A percentile compares a stretch with the other conserved stretches of the same genome.
phyloP scores from a whole-genome alignment of 1,140 invertebrate species.

The Temnothorax curvispinosus region DNA sequence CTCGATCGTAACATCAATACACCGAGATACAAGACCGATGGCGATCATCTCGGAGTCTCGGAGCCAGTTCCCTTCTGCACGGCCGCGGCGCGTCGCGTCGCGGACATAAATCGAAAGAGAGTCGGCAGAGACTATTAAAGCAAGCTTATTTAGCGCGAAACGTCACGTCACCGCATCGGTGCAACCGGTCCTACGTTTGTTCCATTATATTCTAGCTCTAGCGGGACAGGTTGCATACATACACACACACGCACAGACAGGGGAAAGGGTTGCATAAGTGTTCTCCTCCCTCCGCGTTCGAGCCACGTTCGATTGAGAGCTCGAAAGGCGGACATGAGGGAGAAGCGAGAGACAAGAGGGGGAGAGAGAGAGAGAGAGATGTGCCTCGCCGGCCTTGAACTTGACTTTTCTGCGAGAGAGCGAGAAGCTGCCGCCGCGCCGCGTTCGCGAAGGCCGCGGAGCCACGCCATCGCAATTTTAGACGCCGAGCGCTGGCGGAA shows the following conservation, averaged over 20 bases:
- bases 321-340: conserved; percentile 21
- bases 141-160: neutral
- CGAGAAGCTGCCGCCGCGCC: conserved; percentile 65
- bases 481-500: conserved; percentile 78
- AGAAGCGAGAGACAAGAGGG: neutral
- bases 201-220: conserved; percentile 39
- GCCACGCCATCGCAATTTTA: conserved; percentile 79
- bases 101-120: neutral
- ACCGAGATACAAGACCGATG: neutral
- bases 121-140: neutral
- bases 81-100: neutral
- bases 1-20: neutral
- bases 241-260: neutral
- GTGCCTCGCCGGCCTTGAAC: conserved; percentile 72
- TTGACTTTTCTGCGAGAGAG: conserved; percentile 72
- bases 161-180: neutral
- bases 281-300: conserved; percentile 14
- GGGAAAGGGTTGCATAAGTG: conserved; percentile 50
- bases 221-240: neutral
- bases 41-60: neutral
- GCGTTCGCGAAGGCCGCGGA: conserved; percentile 77
- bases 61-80: conserved; percentile 9
- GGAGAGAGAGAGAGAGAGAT: neutral
- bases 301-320: conserved; percentile 44
- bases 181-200: conserved; percentile 25